phyloP scores from a whole-genome alignment of 2,797 vertebrate species.

The Sebastes kiyomatsui region DNA sequence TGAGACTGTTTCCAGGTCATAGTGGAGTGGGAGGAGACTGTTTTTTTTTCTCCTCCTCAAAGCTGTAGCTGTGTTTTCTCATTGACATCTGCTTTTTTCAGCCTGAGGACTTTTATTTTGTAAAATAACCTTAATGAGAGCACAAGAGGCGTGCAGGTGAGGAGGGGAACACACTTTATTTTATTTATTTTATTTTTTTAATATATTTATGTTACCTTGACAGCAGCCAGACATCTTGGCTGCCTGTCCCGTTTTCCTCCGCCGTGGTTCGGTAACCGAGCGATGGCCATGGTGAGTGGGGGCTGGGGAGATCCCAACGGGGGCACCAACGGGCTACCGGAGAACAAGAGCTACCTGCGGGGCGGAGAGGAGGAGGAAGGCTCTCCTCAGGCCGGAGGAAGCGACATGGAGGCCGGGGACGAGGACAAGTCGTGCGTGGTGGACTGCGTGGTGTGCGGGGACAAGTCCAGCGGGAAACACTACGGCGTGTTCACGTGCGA shows the following conservation, averaged over 20 bases:
- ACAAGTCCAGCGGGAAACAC: constrained; percentile 94
- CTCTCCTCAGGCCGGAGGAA: constrained; percentile 89
- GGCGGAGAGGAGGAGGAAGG: constrained; percentile 87
- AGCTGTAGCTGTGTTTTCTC: neutral
- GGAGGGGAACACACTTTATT: neutral
- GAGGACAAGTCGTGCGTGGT: constrained; percentile 90
- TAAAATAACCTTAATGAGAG: constrained; percentile 6
- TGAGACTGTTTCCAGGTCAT: constrained; percentile 79
- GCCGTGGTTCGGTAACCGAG: constrained; percentile 77
- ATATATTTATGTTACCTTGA: constrained; percentile 64
- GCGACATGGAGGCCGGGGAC: constrained; percentile 91
- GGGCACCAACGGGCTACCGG: constrained; percentile 86
- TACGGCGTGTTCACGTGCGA: constrained; percentile 96
- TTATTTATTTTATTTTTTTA: neutral
- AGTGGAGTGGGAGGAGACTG: constrained; percentile 78
- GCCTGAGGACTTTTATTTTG: constrained; percentile 7
- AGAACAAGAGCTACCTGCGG: constrained; percentile 87
- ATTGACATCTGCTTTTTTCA: constrained; percentile 24
- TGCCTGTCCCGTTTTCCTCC: constrained; percentile 61
- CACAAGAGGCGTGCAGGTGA: neutral
- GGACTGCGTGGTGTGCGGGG: constrained; percentile 94
- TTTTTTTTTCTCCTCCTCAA: constrained; percentile 34
- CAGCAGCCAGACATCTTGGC: constrained; percentile 61
- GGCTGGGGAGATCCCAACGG: constrained; percentile 94
- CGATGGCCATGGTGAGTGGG: constrained; percentile 95